Evolutionary conservation across 1,140 invertebrate genomes (phyloP), one percentile per base, ranked within the genome.

Genomic region (Onthophagus taurus): DNA sequence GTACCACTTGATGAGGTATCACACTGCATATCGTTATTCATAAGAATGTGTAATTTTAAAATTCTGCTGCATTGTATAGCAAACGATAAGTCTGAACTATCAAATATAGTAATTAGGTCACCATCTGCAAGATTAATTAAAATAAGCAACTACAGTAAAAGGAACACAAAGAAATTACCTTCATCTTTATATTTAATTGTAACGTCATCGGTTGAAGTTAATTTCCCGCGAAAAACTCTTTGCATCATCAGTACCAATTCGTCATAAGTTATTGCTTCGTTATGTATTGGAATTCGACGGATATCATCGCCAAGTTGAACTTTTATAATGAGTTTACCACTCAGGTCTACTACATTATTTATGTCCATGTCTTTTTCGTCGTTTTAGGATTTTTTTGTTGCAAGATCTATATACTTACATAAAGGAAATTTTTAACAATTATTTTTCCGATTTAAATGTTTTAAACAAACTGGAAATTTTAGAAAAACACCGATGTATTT

Each of bases 181-280:
- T 83, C 81, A 68, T 84, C 82, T 66, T 79, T 81, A 58, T 84
- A 85, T 63, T 85, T 85, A 12, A 85, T 72, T 2, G 71, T 73
- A 41, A 85, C 74, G 52, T 85, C 81, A 70, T 84, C 81, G 53
- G 70, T 74, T 17, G 70, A 72, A 26, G 61, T 69, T 4, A 85
- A 58, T 57, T 80, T 76, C 8, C 78, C 80, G 24, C 74, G 58
- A 59, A 83, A 85, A 3, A 85, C 77, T 49, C 83, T 60, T 60
- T 84, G 80, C 80, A 85, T 83, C 82, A 85, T 85, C 11, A 85
- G 64, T 26, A 85, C 71, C 12, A 85, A 58, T 63, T 85, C 82
- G 69, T 85, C 81, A 61, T 81, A 84, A 2, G 81, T 85, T 42
- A 85, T 77, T 26, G 83, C 81, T 60, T 84, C 81, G 69, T 85